phyloP scores from a whole-genome alignment of 1,140 invertebrate genomes.

The Bombus pascuorum region DNA sequence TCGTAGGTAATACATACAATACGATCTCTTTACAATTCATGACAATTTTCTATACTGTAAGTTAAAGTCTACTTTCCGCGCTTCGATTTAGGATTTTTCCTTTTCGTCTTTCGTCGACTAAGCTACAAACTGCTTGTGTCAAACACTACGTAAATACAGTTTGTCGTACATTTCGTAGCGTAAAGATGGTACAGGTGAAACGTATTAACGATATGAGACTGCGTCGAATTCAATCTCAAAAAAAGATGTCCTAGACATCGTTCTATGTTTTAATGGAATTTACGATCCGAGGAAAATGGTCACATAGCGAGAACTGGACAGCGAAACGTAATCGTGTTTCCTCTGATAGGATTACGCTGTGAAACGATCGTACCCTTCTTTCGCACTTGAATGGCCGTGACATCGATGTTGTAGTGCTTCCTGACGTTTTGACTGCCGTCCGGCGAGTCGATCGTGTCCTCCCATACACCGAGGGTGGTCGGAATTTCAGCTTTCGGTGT shows the following conservation, averaged over 20 bases:
- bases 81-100: background rate
- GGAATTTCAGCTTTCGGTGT: slow-evolving; percentile 96
- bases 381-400: slow-evolving; percentile 75
- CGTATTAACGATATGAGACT: background rate
- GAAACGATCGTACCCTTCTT: slow-evolving; percentile 67
- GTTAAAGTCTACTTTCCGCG: background rate
- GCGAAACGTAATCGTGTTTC: background rate
- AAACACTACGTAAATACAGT: too few species aligned
- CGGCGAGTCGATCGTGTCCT: slow-evolving; percentile 82
- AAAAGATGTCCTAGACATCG: background rate
- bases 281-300: background rate
- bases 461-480: slow-evolving; percentile 89
- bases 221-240: background rate
- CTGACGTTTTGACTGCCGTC: slow-evolving; percentile 64
- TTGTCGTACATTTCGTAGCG: background rate
- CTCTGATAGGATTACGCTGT: background rate
- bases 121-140: too few species aligned
- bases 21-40: background rate
- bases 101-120: too few species aligned
- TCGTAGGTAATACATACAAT: background rate
- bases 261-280: background rate
- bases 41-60: background rate
- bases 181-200: background rate
- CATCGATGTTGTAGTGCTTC: slow-evolving; percentile 75
- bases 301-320: background rate